Percentiles rank a stretch among this genome's conserved stretches.
Conservation (phyloP, 2,113 vertebrate species). For the Campylomormyrus numenius region DNA sequence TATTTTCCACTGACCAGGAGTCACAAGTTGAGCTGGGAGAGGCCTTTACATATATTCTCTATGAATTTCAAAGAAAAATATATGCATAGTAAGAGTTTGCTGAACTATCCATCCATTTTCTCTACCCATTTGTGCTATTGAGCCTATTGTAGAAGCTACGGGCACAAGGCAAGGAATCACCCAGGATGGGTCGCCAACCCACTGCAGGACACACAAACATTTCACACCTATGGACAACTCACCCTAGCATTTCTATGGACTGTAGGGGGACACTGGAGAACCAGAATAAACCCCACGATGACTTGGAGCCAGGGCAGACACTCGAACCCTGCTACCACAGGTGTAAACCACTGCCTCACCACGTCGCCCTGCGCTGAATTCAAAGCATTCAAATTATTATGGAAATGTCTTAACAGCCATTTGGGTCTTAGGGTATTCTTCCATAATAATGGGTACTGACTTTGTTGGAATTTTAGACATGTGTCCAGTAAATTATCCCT, state of each 20-base stretch:
- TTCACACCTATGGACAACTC: neutral
- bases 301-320: neutral
- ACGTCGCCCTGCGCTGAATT: neutral
- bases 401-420: neutral
- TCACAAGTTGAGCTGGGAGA: neutral
- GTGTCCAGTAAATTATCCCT: conserved; percentile 23
- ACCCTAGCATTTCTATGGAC: neutral
- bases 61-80: neutral
- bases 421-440: neutral
- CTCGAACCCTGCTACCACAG: neutral
- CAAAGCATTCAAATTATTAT: neutral
- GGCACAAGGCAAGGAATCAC: neutral
- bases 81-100: neutral
- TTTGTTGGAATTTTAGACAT: conserved; percentile 25
- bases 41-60: neutral
- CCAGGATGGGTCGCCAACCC: neutral
- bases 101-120: neutral
- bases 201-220: neutral
- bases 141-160: neutral
- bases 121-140: neutral
- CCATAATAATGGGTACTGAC: neutral
- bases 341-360: neutral
- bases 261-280: neutral
- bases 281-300: neutral
- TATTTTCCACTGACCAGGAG: neutral